A percentile compares a stretch with the other conserved stretches of the same genome.
phyloP scores from a whole-genome alignment of 2,797 vertebrate species.

The Hemibagrus guttatus region DNA sequence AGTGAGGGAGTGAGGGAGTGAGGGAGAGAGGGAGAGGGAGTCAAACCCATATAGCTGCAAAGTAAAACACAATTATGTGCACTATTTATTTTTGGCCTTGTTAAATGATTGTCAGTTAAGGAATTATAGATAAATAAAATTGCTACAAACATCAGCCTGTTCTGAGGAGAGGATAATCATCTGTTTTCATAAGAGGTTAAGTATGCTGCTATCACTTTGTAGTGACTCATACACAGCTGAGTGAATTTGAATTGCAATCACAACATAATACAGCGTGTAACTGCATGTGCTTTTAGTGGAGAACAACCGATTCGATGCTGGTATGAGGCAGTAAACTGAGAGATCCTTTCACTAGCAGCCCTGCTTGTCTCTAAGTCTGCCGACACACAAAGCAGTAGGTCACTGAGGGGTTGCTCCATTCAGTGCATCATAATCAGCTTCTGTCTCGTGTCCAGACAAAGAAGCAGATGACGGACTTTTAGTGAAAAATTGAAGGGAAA shows the following conservation, averaged over 20 bases:
- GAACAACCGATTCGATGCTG: slow-evolving; percentile 22
- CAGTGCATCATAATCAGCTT: slow-evolving; percentile 6
- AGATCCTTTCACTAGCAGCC: slow-evolving; percentile 6
- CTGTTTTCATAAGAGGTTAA: slow-evolving; percentile 20
- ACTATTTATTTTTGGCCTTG: background rate
- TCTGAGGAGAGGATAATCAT: background rate
- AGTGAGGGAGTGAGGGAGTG: background rate
- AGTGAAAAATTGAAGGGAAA: slow-evolving; percentile 4
- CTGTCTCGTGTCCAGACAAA: slow-evolving; percentile 38
- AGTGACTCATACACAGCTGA: slow-evolving; percentile 15
- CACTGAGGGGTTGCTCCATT: slow-evolving; percentile 31
- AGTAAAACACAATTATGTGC: background rate
- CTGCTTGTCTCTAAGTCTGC: background rate
- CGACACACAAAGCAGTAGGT: slow-evolving; percentile 27
- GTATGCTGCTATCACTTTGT: slow-evolving; percentile 19
- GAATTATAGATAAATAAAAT: background rate
- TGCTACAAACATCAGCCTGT: slow-evolving; percentile 6
- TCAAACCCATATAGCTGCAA: background rate
- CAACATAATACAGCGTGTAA: slow-evolving; percentile 8
- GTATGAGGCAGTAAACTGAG: slow-evolving; percentile 33
- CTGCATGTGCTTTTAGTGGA: slow-evolving; percentile 28
- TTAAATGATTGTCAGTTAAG: background rate
- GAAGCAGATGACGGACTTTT: slow-evolving; percentile 23
- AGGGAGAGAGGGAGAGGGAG: too few relatives aligned
- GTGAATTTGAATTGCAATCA: slow-evolving; percentile 13